These are phyloP conservation scores for Muntiacus muntjak DNA, from an alignment of 2,113 vertebrate species.

Conservation along the genomic window DNA sequence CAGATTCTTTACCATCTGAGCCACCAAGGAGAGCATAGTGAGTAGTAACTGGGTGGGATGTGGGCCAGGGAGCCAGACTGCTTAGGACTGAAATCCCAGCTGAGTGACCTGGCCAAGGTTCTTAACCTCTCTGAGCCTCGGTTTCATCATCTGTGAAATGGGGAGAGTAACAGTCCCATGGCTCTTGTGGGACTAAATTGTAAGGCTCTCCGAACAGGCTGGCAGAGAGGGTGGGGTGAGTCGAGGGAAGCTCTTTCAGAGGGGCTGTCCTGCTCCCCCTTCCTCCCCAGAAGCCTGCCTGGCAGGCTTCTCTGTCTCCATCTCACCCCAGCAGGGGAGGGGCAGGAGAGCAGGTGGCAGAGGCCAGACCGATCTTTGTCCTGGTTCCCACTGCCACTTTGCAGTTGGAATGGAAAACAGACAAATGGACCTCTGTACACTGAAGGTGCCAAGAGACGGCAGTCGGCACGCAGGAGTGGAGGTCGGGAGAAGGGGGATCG, in stretches of 20 bases:
- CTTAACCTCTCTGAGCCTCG: background rate
- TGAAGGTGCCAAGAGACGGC: background rate
- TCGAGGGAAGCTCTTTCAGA: background rate
- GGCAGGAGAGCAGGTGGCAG: background rate
- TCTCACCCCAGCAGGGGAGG: background rate
- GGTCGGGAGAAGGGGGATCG: rapidly evolving
- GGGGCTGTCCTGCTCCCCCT: background rate
- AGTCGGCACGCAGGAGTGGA: background rate
- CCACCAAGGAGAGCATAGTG: background rate
- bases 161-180: background rate
- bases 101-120: background rate
- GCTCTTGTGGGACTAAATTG: background rate
- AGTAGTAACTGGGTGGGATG: rapidly evolving
- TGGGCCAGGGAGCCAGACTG: background rate
- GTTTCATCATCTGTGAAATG: background rate
- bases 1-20: background rate
- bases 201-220: background rate
- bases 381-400: background rate
- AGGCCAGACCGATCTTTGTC: background rate
- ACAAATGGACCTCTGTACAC: background rate
- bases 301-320: background rate
- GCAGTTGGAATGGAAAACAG: background rate
- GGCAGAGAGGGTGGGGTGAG: background rate
- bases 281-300: background rate
- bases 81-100: background rate